Evolutionary conservation across 1,140 invertebrate genomes (phyloP), one percentile per base, ranked within the genome.

Genomic region (Lepidotrigona ventralis): DNA sequence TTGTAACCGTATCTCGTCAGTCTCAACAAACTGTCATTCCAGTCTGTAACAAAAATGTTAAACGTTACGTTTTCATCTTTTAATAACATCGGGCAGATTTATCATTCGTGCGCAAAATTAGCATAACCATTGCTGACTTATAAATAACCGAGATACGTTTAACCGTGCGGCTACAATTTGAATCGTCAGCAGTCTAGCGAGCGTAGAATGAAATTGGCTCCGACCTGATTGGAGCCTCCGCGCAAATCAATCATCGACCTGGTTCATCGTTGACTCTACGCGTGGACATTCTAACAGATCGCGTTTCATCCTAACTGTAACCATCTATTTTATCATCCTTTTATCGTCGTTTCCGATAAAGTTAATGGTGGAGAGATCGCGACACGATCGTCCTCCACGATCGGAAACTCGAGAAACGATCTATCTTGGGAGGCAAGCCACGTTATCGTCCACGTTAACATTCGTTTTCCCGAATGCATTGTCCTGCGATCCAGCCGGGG

Each of bases 391-490:
- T 54, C 58, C 15, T 53, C 73, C 26, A 39, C 53, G 77, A 68
- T n/a, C n/a, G 21, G 54, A 82, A 71, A 73, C 23, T 46, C 85
- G n/a, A 74, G 73, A 68, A 81, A 88, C 82, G 81, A 89, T 85
- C 75, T 53, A 84, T 88, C 80, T 68, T 73, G n/a, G 2, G 17
- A 46, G 53, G 73, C 66, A 58, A 77, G 75, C 66, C 80, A 33
- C 77, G 79, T 84, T 87, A 89, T 89, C 85, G 82, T 75, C 71
- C 60, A 64, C 70, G 85, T 90, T 90, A 91, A 90, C 91, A 91
- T 92, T 92, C 88, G 89, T 92, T 90, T 91, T 86, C 82, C 75
- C 68, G 76, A 82, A 84, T 77, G 86, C 85, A 91, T 91, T 92
- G 92, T 91, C 88, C 88, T 80, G 82, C 80, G 85, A 90, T 90